Evolutionary conservation across 2,113 vertebrate species (phyloP), one percentile per base, ranked within the genome.

Genomic region (Nibea coibor): DNA sequence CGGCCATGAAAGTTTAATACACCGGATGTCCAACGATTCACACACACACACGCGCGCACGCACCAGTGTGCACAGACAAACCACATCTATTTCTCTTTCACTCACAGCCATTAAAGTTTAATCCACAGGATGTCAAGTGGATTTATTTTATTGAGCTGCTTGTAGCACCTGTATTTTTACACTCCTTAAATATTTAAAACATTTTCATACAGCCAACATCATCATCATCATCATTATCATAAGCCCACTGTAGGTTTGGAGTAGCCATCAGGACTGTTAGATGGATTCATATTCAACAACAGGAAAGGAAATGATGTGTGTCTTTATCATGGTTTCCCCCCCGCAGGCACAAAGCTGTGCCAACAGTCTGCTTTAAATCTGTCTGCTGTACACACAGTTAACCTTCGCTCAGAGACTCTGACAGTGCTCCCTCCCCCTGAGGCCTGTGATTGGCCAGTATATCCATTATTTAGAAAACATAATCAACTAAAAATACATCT

Each of bases 1-100:
- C 69, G 0, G 24, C 85, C 77, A 85, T 93, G 90, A 93, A 92
- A 90, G 80, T 93, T 91, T 91, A 92, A 92, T 91, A 85, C 35
- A 62, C 42, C 11, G 42, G 70, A 47, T 83, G 79, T 86, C 89
- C 84, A 9, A 61, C 3, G 31, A 85, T 82, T 81, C 84, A 74
- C 56, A 48, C 65, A 62, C 69, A 50, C 35, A 70, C 35, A 57
- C 59, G 43, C 59, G 70, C 47, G 1, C 26, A 64, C 22, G 10
- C 43, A 59, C 3, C 5, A 20, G 64, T 26, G 68, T 73, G 68
- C 28, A 42, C 45, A 77, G 28, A 81, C 62, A 24, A 66, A 47
- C 45, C 48, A 8, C 28, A 50, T 58, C 67, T 71, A 72, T 80
- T 80, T 77, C 81, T 42, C 51, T 78, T 74, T 71, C 57, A 76